A percentile compares a stretch with the other conserved stretches of the same genome.
phyloP scores from a whole-genome alignment of 2,113 vertebrate species.

The Corvus hawaiiensis region DNA sequence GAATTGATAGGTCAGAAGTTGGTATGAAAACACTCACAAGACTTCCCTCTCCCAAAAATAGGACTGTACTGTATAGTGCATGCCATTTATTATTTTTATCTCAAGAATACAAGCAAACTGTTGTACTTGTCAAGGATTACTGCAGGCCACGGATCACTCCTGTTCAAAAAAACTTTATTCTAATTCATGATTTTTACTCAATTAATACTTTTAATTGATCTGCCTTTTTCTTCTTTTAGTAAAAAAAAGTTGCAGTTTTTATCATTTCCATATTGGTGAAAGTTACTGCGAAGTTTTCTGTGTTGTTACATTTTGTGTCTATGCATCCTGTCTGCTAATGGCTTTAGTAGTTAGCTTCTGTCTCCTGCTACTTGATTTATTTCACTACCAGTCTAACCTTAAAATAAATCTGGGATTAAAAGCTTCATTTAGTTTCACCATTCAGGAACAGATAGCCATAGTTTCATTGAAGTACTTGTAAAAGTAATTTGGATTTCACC shows the following conservation, averaged over 20 bases:
- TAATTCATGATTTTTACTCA: background rate
- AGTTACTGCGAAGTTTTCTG: background rate
- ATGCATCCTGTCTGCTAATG: background rate
- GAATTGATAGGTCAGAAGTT: background rate
- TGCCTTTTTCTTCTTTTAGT: background rate
- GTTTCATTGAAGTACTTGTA: background rate
- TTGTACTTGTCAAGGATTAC: background rate
- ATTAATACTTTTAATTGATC: background rate
- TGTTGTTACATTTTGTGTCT: background rate
- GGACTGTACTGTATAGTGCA: background rate
- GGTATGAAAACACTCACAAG: background rate
- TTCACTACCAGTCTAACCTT: background rate
- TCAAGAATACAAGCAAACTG: background rate
- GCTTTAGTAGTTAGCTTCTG: background rate
- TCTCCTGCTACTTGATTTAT: background rate
- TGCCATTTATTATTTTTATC: background rate
- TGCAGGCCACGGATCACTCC: background rate
- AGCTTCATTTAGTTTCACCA: background rate
- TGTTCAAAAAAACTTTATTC: background rate
- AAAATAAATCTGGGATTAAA: background rate
- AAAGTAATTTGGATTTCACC: background rate
- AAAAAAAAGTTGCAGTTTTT: background rate
- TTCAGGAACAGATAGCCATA: background rate
- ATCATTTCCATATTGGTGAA: background rate
- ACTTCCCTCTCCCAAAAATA: background rate